Percentiles rank a stretch among this genome's conserved stretches.
These are phyloP conservation scores for Magallana nippona DNA, from an alignment of 2,888 invertebrate genomes.

Conservation along the genomic window DNA sequence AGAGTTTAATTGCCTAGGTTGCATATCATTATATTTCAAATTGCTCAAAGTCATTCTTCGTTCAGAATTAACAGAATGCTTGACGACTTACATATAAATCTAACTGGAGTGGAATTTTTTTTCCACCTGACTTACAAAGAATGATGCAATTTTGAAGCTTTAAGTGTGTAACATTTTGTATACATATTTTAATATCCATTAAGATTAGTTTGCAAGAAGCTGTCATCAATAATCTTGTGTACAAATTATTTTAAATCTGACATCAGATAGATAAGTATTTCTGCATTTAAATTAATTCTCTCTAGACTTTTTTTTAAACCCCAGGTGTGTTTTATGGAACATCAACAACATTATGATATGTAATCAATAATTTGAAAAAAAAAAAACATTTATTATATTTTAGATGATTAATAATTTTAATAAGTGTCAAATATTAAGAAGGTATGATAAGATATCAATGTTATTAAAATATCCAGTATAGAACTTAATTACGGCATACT, in stretches of 20 bases:
- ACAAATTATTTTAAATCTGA: background rate
- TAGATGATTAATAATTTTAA: too few relatives aligned
- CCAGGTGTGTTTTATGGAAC: background rate
- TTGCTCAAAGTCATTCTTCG: background rate
- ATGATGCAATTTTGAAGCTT: background rate
- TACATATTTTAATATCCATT: background rate
- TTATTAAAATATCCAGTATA: too few relatives aligned
- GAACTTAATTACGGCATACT: too few relatives aligned
- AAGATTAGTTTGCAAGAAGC: background rate
- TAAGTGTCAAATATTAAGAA: too few relatives aligned
- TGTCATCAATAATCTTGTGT: background rate
- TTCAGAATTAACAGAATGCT: background rate
- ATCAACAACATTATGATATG: too few relatives aligned
- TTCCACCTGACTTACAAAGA: background rate
- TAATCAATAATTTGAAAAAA: too few relatives aligned
- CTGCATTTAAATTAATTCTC: background rate
- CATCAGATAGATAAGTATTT: background rate
- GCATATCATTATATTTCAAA: background rate
- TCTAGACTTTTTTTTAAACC: background rate
- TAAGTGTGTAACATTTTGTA: background rate
- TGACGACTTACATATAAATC: constrained; percentile 10
- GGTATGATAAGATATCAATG: too few relatives aligned
- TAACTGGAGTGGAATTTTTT: constrained; percentile 13
- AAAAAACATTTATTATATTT: too few relatives aligned
- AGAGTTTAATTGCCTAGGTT: background rate